Evolutionary conservation across 35 echinoderm and acorn worm species (phyloP), one percentile per base, ranked within the genome.

Genomic region (Eucidaris tribuloides): DNA sequence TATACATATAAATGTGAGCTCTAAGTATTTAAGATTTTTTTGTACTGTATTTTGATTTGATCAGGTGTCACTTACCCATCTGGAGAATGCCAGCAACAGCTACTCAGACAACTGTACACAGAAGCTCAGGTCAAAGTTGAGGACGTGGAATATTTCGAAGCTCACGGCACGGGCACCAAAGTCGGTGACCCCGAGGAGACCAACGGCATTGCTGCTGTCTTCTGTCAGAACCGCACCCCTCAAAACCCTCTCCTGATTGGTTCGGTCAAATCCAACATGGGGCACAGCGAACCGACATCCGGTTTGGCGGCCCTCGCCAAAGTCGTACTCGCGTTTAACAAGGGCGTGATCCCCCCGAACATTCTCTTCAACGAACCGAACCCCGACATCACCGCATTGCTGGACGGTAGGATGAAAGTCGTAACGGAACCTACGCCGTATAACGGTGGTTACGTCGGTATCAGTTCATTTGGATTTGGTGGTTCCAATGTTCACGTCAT

Each of bases 181-280:
- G 87, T 91, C 35, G 93, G 93, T 40, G 93, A 96, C 37, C 93
- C 87, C 5, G 88, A 96, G 42, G 93, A 96, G 65, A 63, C 79
- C 25, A 96, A 90, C 44, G 83, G 82, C 20, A 87, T 96, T 34
- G 58, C 65, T 15, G 60, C 58, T 1, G 79, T 91, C 19, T 87
- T 96, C 88, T 96, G 93, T 49, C 64, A 83, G 46, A 65, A 91
- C 62, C 77, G 93, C 9, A 81, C 83, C 9, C 62, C 34, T 19
- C 83, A 86, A 18, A 72, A 90, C 18, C 88, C 93, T 5, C 83
- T 96, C 5, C 20, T 96, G 70, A 74, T 96, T 35, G 93, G 93
- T 14, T 96, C 93, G 7, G 93, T 96, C 54, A 96, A 96, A 43
- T 96, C 93, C 64, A 96, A 96, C 72, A 96, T 96, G 93, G 87